phyloP scores from a whole-genome alignment of 2,113 vertebrate species.

The Octodon degus region DNA sequence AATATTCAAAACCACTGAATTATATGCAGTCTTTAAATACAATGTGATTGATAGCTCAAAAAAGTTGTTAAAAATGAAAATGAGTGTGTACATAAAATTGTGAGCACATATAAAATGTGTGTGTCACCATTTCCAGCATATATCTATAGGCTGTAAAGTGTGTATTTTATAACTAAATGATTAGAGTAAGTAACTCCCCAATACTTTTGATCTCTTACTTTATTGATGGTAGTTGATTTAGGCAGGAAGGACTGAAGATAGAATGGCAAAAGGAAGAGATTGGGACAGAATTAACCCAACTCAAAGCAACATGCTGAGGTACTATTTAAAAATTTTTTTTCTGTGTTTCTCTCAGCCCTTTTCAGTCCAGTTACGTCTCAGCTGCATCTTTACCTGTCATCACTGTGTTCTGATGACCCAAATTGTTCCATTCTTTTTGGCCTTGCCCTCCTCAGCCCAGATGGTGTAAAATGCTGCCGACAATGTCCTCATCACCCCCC shows the following conservation, averaged over 20 bases:
- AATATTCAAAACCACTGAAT: not conserved
- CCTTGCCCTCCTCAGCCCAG: not conserved
- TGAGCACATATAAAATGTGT: not conserved
- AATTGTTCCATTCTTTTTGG: not conserved
- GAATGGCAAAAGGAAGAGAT: not conserved
- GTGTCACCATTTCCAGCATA: not conserved
- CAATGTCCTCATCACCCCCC: not conserved
- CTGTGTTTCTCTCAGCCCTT: not conserved
- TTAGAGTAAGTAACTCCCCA: not conserved
- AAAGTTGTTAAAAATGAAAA: slow-evolving; percentile 13
- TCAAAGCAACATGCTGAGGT: not conserved
- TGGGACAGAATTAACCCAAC: not conserved
- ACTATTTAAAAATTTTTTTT: not conserved
- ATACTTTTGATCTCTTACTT: not conserved
- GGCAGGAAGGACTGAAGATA: not conserved
- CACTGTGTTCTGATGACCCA: not conserved
- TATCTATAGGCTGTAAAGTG: not conserved
- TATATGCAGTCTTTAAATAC: not conserved
- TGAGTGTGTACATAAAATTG: not conserved
- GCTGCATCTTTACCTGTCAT: not conserved
- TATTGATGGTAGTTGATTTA: not conserved
- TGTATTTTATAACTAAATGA: not conserved
- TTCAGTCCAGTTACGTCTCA: not conserved
- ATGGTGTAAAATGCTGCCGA: not conserved
- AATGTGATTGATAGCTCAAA: not conserved